A percentile compares a stretch with the other conserved stretches of the same genome.
phyloP scores from a whole-genome alignment of 2,113 vertebrate genomes.

The Tor tambroides region DNA sequence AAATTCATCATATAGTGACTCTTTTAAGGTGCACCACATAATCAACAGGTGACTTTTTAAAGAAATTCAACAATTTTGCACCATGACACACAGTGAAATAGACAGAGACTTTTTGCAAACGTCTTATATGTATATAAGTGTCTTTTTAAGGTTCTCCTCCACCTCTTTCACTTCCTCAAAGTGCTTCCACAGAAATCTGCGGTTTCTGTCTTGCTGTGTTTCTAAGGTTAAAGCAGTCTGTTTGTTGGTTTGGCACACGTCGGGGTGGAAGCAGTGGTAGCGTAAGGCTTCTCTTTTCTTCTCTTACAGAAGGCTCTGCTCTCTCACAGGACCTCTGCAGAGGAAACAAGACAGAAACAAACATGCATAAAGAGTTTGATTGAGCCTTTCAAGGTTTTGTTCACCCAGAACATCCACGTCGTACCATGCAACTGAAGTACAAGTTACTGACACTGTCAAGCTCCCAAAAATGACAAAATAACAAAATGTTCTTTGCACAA shows the following conservation, averaged over 20 bases:
- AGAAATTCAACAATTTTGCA: constrained; percentile 70
- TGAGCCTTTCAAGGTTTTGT: neutral
- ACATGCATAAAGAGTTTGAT: neutral
- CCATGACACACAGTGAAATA: constrained; percentile 61
- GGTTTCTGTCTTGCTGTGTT: constrained; percentile 40
- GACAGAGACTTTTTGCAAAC: constrained; percentile 60
- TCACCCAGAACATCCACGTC: too few relatives aligned
- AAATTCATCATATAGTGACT: constrained; percentile 77
- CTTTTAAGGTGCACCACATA: constrained; percentile 89
- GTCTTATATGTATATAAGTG: constrained; percentile 39
- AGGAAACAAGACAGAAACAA: neutral
- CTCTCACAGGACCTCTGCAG: constrained; percentile 77
- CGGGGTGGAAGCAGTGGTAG: constrained; percentile 60
- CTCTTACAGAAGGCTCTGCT: constrained; percentile 29
- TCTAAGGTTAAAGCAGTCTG: constrained; percentile 56
- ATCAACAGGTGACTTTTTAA: constrained; percentile 67
- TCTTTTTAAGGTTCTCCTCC: constrained; percentile 49
- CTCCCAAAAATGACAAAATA: neutral
- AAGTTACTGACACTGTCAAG: neutral
- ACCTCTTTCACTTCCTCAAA: constrained; percentile 50
- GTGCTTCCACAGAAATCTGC: constrained; percentile 18
- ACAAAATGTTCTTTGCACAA: neutral
- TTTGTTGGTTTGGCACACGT: constrained; percentile 69
- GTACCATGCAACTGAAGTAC: neutral
- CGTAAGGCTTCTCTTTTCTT: constrained; percentile 60